These are phyloP conservation scores for Botia almorhae DNA, from an alignment of 2,797 vertebrate genomes.

Conservation along the genomic window DNA sequence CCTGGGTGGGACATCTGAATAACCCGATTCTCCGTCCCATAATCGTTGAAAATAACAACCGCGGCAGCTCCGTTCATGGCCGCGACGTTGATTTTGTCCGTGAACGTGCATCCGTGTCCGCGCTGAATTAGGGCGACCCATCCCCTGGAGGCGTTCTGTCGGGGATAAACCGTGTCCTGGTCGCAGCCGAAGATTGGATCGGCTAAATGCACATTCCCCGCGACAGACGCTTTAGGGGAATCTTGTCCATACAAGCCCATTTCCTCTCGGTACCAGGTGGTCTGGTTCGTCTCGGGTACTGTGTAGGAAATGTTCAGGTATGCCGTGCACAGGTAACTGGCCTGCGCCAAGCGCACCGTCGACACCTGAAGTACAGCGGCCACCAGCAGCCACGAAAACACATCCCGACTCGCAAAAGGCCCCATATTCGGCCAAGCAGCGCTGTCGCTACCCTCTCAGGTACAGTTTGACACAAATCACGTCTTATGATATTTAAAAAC, in stretches of 20 bases:
- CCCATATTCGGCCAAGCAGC: conserved; percentile 44
- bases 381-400: conserved; percentile 54
- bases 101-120: conserved; percentile 84
- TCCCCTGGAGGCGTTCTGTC: not conserved
- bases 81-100: conserved; percentile 82
- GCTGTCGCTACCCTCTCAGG: not conserved
- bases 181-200: conserved; percentile 63
- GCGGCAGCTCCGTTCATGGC: conserved; percentile 74
- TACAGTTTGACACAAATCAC: not conserved
- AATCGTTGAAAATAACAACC: conserved; percentile 83
- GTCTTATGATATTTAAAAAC: not conserved
- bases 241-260: conserved; percentile 83
- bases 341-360: conserved; percentile 56
- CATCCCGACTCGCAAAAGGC: conserved; percentile 29
- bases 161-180: conserved; percentile 49
- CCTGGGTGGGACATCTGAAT: conserved; percentile 87
- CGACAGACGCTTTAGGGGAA: conserved; percentile 74
- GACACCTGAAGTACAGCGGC: conserved; percentile 55
- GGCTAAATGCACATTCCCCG: conserved; percentile 75
- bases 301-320: conserved; percentile 81
- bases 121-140: conserved; percentile 85
- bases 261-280: conserved; percentile 76
- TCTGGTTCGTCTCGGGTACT: conserved; percentile 66
- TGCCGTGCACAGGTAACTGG: conserved; percentile 76
- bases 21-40: conserved; percentile 78